phyloP scores from a whole-genome alignment of 2,888 invertebrate genomes.

The Ptychoptera albimana region DNA sequence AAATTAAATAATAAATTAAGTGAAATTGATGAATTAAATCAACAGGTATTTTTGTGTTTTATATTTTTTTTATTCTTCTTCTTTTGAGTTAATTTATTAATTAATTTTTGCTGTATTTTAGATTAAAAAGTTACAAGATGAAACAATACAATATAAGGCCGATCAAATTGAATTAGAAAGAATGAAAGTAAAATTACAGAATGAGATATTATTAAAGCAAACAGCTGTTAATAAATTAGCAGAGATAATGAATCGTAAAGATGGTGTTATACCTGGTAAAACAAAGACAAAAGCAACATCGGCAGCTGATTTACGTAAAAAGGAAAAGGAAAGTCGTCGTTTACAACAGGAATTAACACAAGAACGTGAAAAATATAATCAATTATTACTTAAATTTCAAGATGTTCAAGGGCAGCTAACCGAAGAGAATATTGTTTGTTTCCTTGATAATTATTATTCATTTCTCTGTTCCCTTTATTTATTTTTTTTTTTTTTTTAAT shows the following conservation, averaged over 20 bases:
- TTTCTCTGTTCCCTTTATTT: background rate
- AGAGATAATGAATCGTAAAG: constrained; percentile 91
- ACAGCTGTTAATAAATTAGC: constrained; percentile 95
- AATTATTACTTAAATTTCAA: constrained; percentile 69
- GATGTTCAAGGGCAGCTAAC: constrained; percentile 70
- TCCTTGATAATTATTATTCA: constrained; percentile 1
- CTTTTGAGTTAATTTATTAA: too few species aligned
- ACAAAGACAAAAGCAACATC: constrained; percentile 66
- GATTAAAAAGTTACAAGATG: constrained; percentile 64
- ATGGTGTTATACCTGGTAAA: constrained; percentile 44
- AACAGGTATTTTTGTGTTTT: constrained; percentile 28
- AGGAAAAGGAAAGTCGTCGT: constrained; percentile 89
- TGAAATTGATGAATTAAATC: constrained; percentile 70
- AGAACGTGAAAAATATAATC: constrained; percentile 88
- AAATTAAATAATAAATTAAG: constrained; percentile 44
- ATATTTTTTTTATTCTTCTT: too few species aligned
- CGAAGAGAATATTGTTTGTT: constrained; percentile 59
- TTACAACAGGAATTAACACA: constrained; percentile 85
- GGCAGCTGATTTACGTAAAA: constrained; percentile 64
- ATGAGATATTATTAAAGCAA: constrained; percentile 73
- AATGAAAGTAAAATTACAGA: constrained; percentile 67
- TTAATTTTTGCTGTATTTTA: too few species aligned
- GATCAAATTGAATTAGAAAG: constrained; percentile 67
- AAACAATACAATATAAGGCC: constrained; percentile 45
- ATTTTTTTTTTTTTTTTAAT: background rate